Evolutionary conservation across 1,140 invertebrate species (phyloP).

Genomic region (Drosophila obscura): DNA sequence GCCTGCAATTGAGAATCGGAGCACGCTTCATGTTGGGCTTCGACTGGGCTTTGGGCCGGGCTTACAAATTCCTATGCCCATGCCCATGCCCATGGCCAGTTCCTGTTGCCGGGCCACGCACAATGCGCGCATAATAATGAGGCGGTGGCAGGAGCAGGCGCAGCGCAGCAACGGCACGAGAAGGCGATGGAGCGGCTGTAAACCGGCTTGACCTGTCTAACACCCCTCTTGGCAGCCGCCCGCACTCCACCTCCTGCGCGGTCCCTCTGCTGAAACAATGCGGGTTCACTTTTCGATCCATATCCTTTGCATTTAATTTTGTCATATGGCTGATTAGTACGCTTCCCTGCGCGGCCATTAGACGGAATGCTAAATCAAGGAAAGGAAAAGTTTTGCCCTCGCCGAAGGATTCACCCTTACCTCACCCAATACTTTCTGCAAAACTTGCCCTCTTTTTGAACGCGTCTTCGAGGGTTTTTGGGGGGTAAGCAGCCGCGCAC

Average conservation of each 20-base stretch:
- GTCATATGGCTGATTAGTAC: slow-evolving; percentile 70
- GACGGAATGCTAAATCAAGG: slow-evolving; percentile 33
- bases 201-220: slow-evolving; percentile 63
- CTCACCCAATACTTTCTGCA: too few species aligned
- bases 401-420: slow-evolving; percentile 1
- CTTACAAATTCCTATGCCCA: slow-evolving; percentile 67
- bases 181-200: slow-evolving; percentile 48
- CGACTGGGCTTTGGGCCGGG: slow-evolving; percentile 41
- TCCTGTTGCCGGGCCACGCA: slow-evolving; percentile 76
- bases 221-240: slow-evolving; percentile 3
- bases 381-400: slow-evolving; percentile 4
- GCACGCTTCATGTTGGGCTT: slow-evolving; percentile 72
- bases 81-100: slow-evolving; percentile 48
- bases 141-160: slow-evolving; percentile 11
- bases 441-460: too few species aligned
- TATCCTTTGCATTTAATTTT: slow-evolving; percentile 65
- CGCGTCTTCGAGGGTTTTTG: neutral
- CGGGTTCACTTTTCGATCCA: slow-evolving; percentile 22
- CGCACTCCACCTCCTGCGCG: neutral
- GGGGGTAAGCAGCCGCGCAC: slow-evolving; percentile 27
- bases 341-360: slow-evolving; percentile 58
- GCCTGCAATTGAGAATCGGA: slow-evolving; percentile 80
- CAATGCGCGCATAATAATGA: slow-evolving; percentile 82
- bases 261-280: neutral
- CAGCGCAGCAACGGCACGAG: slow-evolving; percentile 18